Evolutionary conservation across 2,888 invertebrate genomes (phyloP).

Genomic region (Noctua fimbriata): DNA sequence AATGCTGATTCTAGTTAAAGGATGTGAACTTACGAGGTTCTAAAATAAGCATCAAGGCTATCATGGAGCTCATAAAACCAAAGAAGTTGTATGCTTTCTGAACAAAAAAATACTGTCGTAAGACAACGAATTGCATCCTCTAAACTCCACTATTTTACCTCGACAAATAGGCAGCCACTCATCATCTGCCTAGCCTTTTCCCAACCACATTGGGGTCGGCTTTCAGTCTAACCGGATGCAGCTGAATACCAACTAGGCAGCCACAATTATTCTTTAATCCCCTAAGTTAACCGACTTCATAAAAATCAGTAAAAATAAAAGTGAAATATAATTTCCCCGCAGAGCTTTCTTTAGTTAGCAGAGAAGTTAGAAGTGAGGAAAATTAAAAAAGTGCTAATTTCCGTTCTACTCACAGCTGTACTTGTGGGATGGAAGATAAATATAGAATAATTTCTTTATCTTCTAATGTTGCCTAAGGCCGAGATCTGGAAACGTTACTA

Average conservation of each 20-base stretch:
- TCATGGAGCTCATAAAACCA: neutral
- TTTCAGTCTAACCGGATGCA: no score
- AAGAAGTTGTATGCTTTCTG: neutral
- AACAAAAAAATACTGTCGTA: neutral
- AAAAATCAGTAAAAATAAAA: conserved; percentile 25
- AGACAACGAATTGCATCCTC: neutral
- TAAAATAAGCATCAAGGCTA: neutral
- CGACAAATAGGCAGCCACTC: neutral
- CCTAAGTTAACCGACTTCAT: conserved; percentile 18
- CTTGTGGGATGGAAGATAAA: conserved; percentile 27
- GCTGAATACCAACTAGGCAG: no score
- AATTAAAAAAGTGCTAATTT: conserved; percentile 36
- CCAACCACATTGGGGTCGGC: no score
- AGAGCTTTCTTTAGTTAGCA: conserved; percentile 22
- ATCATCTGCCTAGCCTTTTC: no score
- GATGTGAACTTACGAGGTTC: neutral
- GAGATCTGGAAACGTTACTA: neutral
- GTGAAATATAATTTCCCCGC: conserved; percentile 30
- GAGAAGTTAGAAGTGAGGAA: conserved; percentile 4
- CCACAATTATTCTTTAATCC: conserved; percentile 17
- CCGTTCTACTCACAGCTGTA: neutral
- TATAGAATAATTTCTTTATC: neutral
- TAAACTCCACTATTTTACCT: neutral
- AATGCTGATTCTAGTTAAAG: neutral
- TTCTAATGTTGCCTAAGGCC: neutral